Evolutionary conservation across 2,888 invertebrate genomes (phyloP).

Genomic region (Andrena dorsata): DNA sequence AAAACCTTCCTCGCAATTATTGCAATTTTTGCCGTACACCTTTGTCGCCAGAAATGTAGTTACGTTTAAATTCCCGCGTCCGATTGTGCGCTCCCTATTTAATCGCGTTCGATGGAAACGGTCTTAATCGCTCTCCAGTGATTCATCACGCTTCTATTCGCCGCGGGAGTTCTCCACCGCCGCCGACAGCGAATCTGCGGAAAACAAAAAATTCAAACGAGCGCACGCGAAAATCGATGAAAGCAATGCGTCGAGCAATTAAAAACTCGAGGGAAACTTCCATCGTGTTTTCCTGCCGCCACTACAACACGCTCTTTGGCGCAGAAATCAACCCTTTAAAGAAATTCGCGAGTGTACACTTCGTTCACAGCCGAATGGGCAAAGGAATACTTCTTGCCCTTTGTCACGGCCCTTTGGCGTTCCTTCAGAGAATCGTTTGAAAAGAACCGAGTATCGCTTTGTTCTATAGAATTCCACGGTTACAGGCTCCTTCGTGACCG

Average conservation of each 20-base stretch:
- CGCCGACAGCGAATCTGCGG: not conserved
- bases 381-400: not conserved
- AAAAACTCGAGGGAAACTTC: constrained; percentile 23
- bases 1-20: not conserved
- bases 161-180: constrained; percentile 1
- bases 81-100: not conserved
- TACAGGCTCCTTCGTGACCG: not conserved
- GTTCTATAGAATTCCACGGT: constrained; percentile 8
- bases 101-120: not conserved
- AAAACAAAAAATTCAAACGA: not conserved
- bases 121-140: constrained; percentile 15
- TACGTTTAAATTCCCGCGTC: not conserved
- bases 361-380: constrained; percentile 26
- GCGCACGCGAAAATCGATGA: not conserved
- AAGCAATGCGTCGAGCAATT: constrained; percentile 7
- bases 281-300: not conserved
- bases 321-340: constrained; percentile 9
- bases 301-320: not conserved
- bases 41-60: not conserved
- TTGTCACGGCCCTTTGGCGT: not conserved
- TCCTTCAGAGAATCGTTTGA: not conserved
- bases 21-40: not conserved
- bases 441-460: not conserved
- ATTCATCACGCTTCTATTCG: constrained; percentile 22
- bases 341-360: constrained; percentile 19